A percentile compares a stretch with the other conserved stretches of the same genome.
These are phyloP conservation scores for Danio tinwini DNA, from an alignment of 2,797 vertebrate species.

Conservation along the genomic window DNA sequence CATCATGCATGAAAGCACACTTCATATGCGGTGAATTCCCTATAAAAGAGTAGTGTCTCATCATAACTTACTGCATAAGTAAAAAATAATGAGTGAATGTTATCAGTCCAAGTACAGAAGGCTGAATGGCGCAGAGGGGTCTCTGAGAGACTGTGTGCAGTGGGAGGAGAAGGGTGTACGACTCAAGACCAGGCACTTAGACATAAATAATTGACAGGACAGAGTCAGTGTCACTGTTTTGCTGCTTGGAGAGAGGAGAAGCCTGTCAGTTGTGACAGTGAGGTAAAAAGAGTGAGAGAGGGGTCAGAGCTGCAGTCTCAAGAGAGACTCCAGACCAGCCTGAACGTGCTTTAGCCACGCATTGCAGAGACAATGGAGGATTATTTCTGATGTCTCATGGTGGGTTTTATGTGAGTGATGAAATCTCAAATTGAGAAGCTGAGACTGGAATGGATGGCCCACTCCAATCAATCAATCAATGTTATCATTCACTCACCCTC, in stretches of 20 bases:
- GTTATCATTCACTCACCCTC: too few relatives aligned
- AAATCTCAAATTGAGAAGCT: background rate
- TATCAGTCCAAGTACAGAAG: constrained; percentile 36
- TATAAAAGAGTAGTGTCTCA: background rate
- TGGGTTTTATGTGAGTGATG: background rate
- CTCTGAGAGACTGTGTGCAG: background rate
- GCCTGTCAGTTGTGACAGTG: constrained; percentile 63
- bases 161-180: constrained; percentile 19
- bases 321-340: constrained; percentile 5
- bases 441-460: too few relatives aligned
- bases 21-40: background rate
- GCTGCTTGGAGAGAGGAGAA: constrained; percentile 55
- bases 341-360: constrained; percentile 10
- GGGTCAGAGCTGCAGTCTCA: constrained; percentile 34
- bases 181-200: constrained; percentile 30
- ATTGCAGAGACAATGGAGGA: background rate
- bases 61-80: background rate
- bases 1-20: background rate
- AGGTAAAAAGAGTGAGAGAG: constrained; percentile 52
- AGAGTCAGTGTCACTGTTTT: constrained; percentile 54
- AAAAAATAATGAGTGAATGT: constrained; percentile 1
- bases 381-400: background rate
- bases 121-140: constrained; percentile 2
- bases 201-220: constrained; percentile 55
- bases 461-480: too few relatives aligned